These are phyloP conservation scores for Ascaphus truei DNA, from an alignment of 2,113 vertebrate species.

Conservation along the genomic window DNA sequence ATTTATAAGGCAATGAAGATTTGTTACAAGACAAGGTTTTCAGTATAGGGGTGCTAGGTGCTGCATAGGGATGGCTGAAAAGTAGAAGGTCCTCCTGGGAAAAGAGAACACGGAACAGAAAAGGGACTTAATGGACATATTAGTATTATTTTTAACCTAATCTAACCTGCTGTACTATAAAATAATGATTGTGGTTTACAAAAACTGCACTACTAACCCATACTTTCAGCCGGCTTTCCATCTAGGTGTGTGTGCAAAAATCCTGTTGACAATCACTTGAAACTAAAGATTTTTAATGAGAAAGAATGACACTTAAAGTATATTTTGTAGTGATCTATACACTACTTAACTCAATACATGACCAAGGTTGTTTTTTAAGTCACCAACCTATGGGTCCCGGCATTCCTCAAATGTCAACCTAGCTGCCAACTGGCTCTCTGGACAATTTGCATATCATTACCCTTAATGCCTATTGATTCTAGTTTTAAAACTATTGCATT, in stretches of 20 bases:
- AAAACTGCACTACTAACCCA: no score
- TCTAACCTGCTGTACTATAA: neutral
- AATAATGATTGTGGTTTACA: neutral
- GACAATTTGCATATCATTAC: slow-evolving; percentile 36
- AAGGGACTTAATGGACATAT: no score
- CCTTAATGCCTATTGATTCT: slow-evolving; percentile 38
- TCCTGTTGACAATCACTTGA: slow-evolving; percentile 2
- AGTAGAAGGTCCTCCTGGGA: no score
- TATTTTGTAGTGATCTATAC: slow-evolving; percentile 33
- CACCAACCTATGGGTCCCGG: slow-evolving; percentile 2
- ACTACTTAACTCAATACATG: slow-evolving; percentile 35
- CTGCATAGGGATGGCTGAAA: no score
- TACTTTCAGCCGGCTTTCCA: neutral
- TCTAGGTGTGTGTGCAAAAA: slow-evolving; percentile 5
- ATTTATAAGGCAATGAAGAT: no score
- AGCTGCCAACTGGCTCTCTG: slow-evolving; percentile 28
- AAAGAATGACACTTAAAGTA: slow-evolving; percentile 37
- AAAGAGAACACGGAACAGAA: no score
- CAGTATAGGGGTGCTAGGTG: no score
- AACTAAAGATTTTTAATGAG: slow-evolving; percentile 35
- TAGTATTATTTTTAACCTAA: slow-evolving; percentile 11
- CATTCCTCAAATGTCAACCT: slow-evolving; percentile 29
- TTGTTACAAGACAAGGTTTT: no score
- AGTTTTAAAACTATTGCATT: slow-evolving; percentile 38
- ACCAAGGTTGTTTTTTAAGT: slow-evolving; percentile 27